Conservation (phyloP, 2,888 invertebrate species). For the Mellilla xanthometata region DNA sequence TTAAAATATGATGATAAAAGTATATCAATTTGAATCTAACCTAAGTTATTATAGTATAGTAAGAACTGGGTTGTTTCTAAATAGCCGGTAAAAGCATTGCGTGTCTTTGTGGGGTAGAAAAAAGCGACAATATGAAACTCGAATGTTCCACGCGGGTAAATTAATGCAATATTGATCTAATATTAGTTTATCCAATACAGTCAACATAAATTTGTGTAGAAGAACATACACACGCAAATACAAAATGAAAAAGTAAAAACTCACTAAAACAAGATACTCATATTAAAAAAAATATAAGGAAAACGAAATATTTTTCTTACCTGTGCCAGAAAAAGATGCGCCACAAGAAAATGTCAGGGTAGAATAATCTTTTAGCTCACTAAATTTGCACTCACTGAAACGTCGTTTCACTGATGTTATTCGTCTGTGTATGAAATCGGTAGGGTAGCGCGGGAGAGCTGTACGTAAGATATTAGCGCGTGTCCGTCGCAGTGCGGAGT, state of each 20-base stretch:
- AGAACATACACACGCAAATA: no score
- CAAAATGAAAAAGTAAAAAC: no score
- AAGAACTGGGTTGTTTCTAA: background rate
- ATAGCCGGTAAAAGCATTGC: slow-evolving; percentile 8
- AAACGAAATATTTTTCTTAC: slow-evolving; percentile 49
- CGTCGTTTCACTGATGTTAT: slow-evolving; percentile 27
- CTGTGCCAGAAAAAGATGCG: slow-evolving; percentile 60
- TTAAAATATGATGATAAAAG: no score
- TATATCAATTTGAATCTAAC: no score
- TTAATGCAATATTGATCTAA: background rate
- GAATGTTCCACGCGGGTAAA: slow-evolving; percentile 1
- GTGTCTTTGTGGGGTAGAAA: background rate
- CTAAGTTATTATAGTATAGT: background rate
- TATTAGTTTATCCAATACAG: no score
- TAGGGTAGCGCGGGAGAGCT: slow-evolving; percentile 24
- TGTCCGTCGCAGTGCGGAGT: slow-evolving; percentile 74
- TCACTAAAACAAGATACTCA: background rate
- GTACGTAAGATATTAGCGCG: slow-evolving; percentile 34
- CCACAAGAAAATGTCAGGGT: slow-evolving; percentile 34
- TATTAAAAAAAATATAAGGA: background rate
- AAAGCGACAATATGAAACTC: background rate
- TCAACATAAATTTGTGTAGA: no score
- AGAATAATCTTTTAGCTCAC: slow-evolving; percentile 49
- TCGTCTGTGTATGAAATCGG: slow-evolving; percentile 18
- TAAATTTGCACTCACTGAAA: slow-evolving; percentile 38